Percentiles rank a stretch among this genome's conserved stretches.
Conservation (phyloP, 2,797 vertebrate species). For the Trachurus trachurus region DNA sequence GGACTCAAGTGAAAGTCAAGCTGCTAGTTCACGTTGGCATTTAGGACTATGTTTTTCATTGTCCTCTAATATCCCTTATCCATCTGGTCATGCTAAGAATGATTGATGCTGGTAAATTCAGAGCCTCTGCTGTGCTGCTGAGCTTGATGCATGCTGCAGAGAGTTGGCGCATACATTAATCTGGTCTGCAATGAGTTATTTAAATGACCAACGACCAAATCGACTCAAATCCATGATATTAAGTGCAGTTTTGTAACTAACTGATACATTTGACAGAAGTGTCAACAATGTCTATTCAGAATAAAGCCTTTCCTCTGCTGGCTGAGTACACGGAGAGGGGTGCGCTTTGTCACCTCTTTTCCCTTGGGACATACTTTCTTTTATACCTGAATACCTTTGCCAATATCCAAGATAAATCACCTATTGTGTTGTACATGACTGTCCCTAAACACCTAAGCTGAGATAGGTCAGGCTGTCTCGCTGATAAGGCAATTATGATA, state of each 20-base stretch:
- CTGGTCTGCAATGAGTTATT: background rate
- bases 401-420: constrained; percentile 21
- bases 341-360: background rate
- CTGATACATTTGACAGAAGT: background rate
- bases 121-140: background rate
- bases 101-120: background rate
- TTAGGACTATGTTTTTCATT: background rate
- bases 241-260: background rate
- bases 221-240: background rate
- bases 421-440: constrained; percentile 24
- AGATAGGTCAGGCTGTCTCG: constrained; percentile 13
- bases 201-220: background rate
- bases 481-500: too few species aligned
- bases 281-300: background rate
- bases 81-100: background rate
- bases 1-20: background rate
- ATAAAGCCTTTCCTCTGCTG: background rate
- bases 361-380: background rate
- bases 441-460: background rate
- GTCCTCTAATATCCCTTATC: constrained; percentile 3
- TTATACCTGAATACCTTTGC: constrained; percentile 6
- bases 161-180: background rate
- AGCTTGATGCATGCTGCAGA: background rate
- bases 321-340: background rate
- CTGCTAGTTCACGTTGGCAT: background rate